Conservation (phyloP, 2,113 vertebrate genomes). For the Haliaeetus leucogaster region DNA sequence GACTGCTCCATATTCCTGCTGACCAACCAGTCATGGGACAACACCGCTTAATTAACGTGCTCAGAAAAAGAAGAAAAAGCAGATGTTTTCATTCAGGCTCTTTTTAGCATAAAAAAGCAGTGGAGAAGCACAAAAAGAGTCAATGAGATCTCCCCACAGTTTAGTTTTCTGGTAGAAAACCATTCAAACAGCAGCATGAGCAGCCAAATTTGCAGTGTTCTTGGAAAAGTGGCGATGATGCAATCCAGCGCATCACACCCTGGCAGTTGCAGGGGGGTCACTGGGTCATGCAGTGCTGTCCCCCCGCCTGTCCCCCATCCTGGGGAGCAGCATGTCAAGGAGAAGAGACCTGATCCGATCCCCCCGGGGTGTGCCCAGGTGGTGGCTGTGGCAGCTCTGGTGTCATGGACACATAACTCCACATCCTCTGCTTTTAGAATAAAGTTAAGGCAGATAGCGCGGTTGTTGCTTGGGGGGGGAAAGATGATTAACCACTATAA, state of each 20-base stretch:
- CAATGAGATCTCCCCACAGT: background rate
- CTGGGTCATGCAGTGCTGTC: background rate
- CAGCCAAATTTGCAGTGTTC: accelerated
- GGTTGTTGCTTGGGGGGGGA: background rate
- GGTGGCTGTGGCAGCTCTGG: background rate
- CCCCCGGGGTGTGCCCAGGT: accelerated
- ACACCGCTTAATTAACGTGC: background rate
- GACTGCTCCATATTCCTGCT: background rate
- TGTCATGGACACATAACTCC: background rate
- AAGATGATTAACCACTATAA: slow-evolving; percentile 9
- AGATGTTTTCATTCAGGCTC: background rate
- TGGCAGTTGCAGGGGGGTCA: accelerated
- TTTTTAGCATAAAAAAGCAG: background rate
- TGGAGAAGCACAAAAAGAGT: background rate
- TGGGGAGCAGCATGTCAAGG: background rate
- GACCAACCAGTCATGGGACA: background rate
- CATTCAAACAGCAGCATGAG: background rate
- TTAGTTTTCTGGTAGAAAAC: background rate
- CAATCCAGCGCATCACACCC: accelerated
- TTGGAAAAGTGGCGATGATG: accelerated
- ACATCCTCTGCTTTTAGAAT: accelerated
- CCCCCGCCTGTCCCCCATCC: background rate
- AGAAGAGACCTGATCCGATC: accelerated
- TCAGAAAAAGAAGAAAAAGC: background rate
- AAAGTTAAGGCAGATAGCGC: background rate